Percentiles rank a stretch among this genome's conserved stretches.
phyloP scores from a whole-genome alignment of 2,888 invertebrate genomes.

The Zelleria hepariella region DNA sequence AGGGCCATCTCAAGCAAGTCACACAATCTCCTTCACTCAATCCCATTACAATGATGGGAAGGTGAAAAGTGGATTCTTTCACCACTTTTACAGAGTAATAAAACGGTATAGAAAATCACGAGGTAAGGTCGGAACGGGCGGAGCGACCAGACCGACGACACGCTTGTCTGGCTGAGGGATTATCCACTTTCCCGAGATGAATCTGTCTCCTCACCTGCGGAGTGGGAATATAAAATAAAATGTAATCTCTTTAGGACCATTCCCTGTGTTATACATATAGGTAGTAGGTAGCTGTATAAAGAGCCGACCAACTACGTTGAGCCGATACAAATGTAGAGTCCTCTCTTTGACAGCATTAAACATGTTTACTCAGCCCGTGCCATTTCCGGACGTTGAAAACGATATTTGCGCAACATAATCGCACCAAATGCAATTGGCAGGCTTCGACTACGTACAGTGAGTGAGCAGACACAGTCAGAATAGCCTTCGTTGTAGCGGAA shows the following conservation, averaged over 20 bases:
- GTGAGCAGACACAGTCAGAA: not conserved
- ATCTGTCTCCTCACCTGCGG: conserved; percentile 31
- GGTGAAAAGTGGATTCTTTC: not conserved
- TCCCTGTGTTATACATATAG: not conserved
- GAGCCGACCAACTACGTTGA: not conserved
- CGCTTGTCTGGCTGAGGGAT: conserved; percentile 37
- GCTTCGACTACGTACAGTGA: not conserved
- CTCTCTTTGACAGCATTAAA: too few relatives aligned
- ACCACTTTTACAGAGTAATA: not conserved
- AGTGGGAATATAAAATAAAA: conserved; percentile 7
- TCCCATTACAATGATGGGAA: not conserved
- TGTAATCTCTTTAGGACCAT: not conserved
- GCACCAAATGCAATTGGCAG: not conserved
- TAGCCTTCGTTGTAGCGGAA: not conserved
- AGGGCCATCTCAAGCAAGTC: too few relatives aligned
- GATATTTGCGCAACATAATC: not conserved
- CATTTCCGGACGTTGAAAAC: not conserved
- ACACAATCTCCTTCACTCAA: too few relatives aligned
- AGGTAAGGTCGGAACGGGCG: not conserved
- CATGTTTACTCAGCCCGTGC: not conserved
- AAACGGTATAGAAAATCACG: not conserved
- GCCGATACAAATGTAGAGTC: too few relatives aligned
- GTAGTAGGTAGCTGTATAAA: not conserved
- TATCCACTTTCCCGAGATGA: conserved; percentile 47
- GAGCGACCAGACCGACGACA: not conserved